Conservation (phyloP, 2,113 vertebrate species). For the Takifugu bimaculatus region DNA sequence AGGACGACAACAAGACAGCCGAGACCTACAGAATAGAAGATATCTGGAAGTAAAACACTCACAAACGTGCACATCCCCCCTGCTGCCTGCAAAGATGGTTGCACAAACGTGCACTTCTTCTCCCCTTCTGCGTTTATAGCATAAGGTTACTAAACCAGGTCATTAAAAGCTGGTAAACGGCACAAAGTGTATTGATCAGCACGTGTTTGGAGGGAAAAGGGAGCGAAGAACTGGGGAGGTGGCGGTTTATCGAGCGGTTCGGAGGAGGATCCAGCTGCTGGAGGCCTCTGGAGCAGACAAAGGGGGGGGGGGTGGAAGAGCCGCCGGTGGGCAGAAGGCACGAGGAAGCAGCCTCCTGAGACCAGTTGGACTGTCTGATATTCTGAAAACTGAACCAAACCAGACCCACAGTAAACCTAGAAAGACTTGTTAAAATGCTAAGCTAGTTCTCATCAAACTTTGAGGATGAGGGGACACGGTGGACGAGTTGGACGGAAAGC, state of each 20-base stretch:
- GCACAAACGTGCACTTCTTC: neutral
- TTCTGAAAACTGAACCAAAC: neutral
- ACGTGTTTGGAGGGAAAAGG: neutral
- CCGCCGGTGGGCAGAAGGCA: neutral
- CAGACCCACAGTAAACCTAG: neutral
- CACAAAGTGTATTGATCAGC: slow-evolving; percentile 21
- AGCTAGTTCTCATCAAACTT: neutral
- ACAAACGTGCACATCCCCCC: neutral
- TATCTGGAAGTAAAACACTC: slow-evolving; percentile 3
- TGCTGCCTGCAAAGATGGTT: too few species aligned
- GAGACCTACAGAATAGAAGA: slow-evolving; percentile 8
- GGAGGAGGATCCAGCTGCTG: slow-evolving; percentile 22
- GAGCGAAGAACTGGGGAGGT: neutral
- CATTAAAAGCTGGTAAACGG: slow-evolving; percentile 32
- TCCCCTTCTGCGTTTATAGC: neutral
- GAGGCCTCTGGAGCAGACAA: slow-evolving; percentile 11
- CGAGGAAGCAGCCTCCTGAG: neutral
- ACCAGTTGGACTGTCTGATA: neutral
- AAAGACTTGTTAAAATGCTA: slow-evolving; percentile 19
- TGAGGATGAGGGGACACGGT: too few species aligned
- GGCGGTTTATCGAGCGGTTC: slow-evolving; percentile 6
- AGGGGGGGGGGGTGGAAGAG: neutral
- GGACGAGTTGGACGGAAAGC: too few species aligned
- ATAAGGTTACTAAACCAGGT: slow-evolving; percentile 55
- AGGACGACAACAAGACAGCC: neutral